Base-by-base conservation (phyloP, 2,113 vertebrate genomes). In the Oncorhynchus clarkii region DNA sequence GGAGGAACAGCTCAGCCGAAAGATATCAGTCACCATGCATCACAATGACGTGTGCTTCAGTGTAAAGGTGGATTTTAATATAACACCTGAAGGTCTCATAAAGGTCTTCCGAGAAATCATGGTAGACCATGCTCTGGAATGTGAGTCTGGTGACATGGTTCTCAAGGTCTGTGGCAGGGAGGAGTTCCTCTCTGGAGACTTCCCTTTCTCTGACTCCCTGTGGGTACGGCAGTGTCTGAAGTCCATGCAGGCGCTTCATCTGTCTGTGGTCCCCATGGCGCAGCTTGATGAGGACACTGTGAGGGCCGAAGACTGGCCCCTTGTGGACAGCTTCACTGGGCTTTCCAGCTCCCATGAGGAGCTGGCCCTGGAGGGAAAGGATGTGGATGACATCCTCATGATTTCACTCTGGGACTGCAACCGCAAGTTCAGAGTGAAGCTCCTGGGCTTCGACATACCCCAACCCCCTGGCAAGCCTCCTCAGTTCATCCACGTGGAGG, bases 401-500 rank as follows among this genome's bases (percentile, higher is more conserved):
- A 91, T 95, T 74, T 94, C 94, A 2, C 74, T 94, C 74, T 93
- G 91, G 94, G 93, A 95, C 78, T 94, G 94, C 82, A 78, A 90
- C 27, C 84, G 92, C 39, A 91, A 76, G 4, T 87, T 95, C 59
- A 84, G 94, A 9, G 92, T 94, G 45, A 95, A 95, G 79, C 71
- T 95, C 27, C 66, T 94, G 18, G 94, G 94, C 16, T 88, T 94
- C 70, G 94, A 95, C 78, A 88, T 93, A 18, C 90, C 91, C 16
- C 83, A 83, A 1, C 77, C 90, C 20, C 90, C 92, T 12, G 79
- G 18, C 80, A 92, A 92, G 81, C 80, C 48, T 8, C 89, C 86
- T 1, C 87, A 87, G 65, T 60, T 76, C 24, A 84, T 93, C 51
- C 86, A 88, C 11, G 91, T 94, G 1, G 92, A 91, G 73, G 91